A percentile compares a stretch with the other conserved stretches of the same genome.
Conservation (phyloP, 2,113 vertebrate genomes). For the Sceloporus undulatus region DNA sequence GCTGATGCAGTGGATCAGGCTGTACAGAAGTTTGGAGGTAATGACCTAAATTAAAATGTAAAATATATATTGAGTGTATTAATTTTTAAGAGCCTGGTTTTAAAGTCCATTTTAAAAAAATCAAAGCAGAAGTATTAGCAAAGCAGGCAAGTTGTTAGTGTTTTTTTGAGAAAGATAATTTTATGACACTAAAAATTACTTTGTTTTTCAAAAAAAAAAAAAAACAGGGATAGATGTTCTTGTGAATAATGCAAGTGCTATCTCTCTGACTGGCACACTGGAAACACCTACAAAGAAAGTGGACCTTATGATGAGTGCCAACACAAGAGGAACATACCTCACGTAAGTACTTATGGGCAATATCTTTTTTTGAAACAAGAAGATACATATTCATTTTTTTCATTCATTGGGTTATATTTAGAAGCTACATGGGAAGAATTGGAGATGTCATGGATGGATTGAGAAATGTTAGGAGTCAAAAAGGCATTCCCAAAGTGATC, state of each 20-base stretch:
- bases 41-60: background rate
- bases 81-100: background rate
- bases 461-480: background rate
- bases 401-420: background rate
- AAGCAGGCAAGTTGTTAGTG: background rate
- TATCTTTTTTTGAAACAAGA: background rate
- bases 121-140: background rate
- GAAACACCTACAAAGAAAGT: conserved; percentile 93
- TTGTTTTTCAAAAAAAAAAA: conserved; percentile 51
- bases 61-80: background rate
- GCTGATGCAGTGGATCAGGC: conserved; percentile 86
- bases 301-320: conserved; percentile 96
- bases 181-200: conserved; percentile 58
- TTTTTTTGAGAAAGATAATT: conserved; percentile 17
- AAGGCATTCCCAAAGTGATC: background rate
- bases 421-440: background rate
- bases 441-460: background rate
- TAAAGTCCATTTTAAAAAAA: conserved; percentile 9
- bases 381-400: background rate
- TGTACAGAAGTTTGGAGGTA: conserved; percentile 93
- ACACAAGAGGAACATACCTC: conserved; percentile 94
- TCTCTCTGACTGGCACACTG: conserved; percentile 93
- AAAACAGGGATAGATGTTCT: conserved; percentile 92
- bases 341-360: conserved; percentile 81
- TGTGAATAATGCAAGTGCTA: conserved; percentile 98